phyloP scores from a whole-genome alignment of 2,888 invertebrate genomes.

The Clepsis dumicolana region DNA sequence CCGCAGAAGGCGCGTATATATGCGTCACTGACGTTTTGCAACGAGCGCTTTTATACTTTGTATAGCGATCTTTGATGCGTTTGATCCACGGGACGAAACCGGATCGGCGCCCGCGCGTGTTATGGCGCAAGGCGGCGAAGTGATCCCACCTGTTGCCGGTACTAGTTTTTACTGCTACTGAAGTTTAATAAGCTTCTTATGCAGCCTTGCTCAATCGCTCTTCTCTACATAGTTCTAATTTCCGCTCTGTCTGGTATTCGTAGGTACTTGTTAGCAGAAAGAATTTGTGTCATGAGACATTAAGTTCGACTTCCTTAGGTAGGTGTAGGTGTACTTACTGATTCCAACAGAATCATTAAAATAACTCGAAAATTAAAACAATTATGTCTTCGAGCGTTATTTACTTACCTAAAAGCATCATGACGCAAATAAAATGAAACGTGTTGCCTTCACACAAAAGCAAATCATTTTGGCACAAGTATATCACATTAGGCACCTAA shows the following conservation, averaged over 20 bases:
- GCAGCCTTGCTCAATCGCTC: slow-evolving; percentile 38
- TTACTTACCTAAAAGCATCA: too few species aligned
- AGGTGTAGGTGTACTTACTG: too few species aligned
- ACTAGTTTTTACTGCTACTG: slow-evolving; percentile 72
- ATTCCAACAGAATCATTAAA: too few species aligned
- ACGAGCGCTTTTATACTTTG: slow-evolving; percentile 30
- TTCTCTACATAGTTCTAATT: slow-evolving; percentile 17
- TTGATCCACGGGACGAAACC: slow-evolving; percentile 64
- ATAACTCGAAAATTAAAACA: too few species aligned
- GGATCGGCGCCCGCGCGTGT: slow-evolving; percentile 62
- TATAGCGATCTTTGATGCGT: slow-evolving; percentile 43
- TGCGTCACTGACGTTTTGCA: slow-evolving; percentile 77
- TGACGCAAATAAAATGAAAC: too few species aligned
- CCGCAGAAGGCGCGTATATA: slow-evolving; percentile 71
- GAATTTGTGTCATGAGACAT: background rate
- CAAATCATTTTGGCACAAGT: background rate
- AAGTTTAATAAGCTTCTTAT: slow-evolving; percentile 48
- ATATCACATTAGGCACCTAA: slow-evolving; percentile 1
- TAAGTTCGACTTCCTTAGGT: background rate
- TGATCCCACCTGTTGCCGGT: slow-evolving; percentile 71
- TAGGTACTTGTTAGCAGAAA: background rate
- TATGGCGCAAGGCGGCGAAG: slow-evolving; percentile 61
- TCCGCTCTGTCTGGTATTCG: background rate
- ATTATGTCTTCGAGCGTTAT: too few species aligned
- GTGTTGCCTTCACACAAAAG: background rate